Conservation (phyloP, 2,888 invertebrate genomes). For the Chelonus formosanus region DNA sequence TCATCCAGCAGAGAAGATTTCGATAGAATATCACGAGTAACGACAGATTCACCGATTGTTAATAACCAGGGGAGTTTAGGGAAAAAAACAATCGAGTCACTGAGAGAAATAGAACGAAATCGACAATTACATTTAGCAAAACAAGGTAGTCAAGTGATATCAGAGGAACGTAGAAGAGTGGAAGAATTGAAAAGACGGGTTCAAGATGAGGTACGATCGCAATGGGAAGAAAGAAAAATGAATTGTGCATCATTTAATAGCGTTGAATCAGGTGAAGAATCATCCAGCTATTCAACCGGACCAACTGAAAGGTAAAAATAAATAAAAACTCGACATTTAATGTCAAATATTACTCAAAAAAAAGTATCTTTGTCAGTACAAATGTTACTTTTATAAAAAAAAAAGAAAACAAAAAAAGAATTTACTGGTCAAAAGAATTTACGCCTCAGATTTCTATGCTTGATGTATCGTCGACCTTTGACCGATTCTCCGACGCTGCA, state of each 20-base stretch:
- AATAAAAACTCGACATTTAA: neutral
- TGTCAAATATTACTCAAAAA: too few species aligned
- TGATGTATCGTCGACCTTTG: constrained; percentile 9
- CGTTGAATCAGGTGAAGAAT: constrained; percentile 70
- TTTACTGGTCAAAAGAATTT: neutral
- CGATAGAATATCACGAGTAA: constrained; percentile 88
- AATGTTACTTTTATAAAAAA: too few species aligned
- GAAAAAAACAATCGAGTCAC: constrained; percentile 82
- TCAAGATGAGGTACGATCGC: constrained; percentile 87
- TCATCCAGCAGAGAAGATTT: constrained; percentile 86
- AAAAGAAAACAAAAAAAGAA: neutral
- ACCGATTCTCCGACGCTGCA: neutral
- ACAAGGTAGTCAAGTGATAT: constrained; percentile 94
- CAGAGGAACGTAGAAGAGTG: constrained; percentile 88
- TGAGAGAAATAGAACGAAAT: constrained; percentile 90
- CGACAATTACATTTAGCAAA: constrained; percentile 86
- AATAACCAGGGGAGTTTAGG: constrained; percentile 74
- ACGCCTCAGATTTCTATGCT: neutral
- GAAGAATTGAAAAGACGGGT: constrained; percentile 85
- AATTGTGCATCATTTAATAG: constrained; percentile 73
- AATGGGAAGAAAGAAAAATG: constrained; percentile 79
- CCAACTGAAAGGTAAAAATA: constrained; percentile 66
- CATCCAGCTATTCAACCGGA: constrained; percentile 70
- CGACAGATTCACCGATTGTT: constrained; percentile 79
- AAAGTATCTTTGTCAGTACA: too few species aligned